A percentile compares a stretch with the other conserved stretches of the same genome.
Conservation (phyloP, 2,113 vertebrate genomes). For the Setophaga kirtlandii region DNA sequence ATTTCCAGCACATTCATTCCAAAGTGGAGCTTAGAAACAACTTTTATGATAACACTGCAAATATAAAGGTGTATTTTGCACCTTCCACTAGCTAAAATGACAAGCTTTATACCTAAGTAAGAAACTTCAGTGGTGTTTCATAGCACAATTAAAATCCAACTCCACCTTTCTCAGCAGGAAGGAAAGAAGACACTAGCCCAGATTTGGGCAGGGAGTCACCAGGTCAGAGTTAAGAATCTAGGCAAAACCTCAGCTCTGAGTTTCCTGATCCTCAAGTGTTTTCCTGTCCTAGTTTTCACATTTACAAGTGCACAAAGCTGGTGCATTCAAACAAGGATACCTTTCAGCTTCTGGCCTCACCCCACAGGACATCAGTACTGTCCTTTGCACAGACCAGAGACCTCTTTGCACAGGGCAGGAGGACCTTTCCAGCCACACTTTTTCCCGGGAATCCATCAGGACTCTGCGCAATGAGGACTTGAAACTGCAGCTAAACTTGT, state of each 20-base stretch:
- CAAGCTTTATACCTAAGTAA: background rate
- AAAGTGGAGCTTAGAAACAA: background rate
- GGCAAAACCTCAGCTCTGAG: background rate
- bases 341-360: background rate
- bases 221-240: background rate
- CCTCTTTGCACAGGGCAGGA: background rate
- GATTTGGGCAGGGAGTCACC: background rate
- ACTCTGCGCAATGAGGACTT: background rate
- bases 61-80: background rate
- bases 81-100: background rate
- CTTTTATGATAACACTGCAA: background rate
- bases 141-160: background rate
- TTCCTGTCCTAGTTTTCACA: background rate
- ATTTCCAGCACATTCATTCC: background rate
- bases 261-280: background rate
- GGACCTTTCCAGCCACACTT: background rate
- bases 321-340: background rate
- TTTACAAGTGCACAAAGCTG: background rate
- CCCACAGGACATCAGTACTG: background rate
- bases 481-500: background rate
- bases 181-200: background rate
- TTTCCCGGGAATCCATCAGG: background rate
- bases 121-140: rapidly evolving
- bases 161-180: background rate
- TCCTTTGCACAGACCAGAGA: background rate